Base-by-base conservation (phyloP, 2,888 invertebrate species). In the Mesochorus sp. region DNA sequence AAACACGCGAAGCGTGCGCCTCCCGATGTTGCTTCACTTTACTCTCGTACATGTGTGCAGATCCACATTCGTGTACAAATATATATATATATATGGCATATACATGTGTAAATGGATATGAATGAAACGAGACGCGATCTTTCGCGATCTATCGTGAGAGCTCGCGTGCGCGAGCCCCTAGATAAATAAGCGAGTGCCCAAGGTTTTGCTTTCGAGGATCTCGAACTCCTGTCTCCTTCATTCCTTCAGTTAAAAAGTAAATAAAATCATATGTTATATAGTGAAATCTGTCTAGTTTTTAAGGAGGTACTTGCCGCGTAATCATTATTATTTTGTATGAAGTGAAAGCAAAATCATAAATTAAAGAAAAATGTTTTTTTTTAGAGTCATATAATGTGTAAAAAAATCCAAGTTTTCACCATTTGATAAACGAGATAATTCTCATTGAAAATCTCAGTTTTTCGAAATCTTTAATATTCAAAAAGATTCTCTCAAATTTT, bases 1-100 rank as follows among this genome's bases (percentile, higher is more conserved):
- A 55, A 70, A 62, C 70, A 76, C 75, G 75, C 75, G 55, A 70
- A 62, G 75, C 62, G 68, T 61, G 55, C 75, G 53, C 75, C 44
- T 51, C n/a, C n/a, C n/a, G 12, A 59, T n/a, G 14, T 26, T 64
- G 2, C 61, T 28, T 62, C 61, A 14, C 47, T 10, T 5, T 21
- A 31, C 47, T 10, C 2, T 44, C 5, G 5, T 19, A 17, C 39
- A 21, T 62, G 12, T 8, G n/a, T 24, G n/a, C 12, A 47, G 2
- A 8, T 59, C 14, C 39, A 26, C 12, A 17, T 53, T 6, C 17
- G 31, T 59, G 24, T 26, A 31, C 26, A 34, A 39, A 39, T n/a
- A n/a, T n/a, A n/a, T 39, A 12, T 21, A 12, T 17, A 24, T 6
- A 19, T 21, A 37, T 12, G n/a, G n/a, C n/a, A 21, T 44, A 34